Base-by-base conservation (phyloP, 2,797 vertebrate genomes). In the Australoheros facetus region DNA sequence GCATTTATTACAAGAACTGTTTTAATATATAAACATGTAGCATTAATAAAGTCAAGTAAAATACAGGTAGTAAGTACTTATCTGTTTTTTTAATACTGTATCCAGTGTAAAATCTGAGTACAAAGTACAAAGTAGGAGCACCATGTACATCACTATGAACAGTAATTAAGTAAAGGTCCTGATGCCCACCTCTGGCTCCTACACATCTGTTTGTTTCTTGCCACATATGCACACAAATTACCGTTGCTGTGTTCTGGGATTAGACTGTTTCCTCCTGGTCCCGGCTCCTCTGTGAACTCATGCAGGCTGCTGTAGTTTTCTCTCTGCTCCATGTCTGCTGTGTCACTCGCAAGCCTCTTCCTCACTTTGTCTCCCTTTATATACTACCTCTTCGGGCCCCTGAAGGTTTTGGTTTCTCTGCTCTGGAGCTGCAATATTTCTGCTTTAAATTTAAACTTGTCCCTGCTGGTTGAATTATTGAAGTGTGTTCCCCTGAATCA, bases 301-400 rank as follows among this genome's bases (percentile, higher is more conserved):
- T 92, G 90, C 75, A 94, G 85, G 71, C 74, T 81, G 75, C 57
- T 87, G 84, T 91, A 88, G 87, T 84, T 92, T 73, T 91, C 84
- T 62, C 32, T 58, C 17, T 92, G 81, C 39, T 92, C 89, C 91
- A 86, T 89, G 71, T 80, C 79, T 64, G 71, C 70, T 48, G 71
- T 76, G 72, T 72, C 80, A 84, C 88, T 88, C 77, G 88, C 84
- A 87, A 85, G 82, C 45, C 80, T 57, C 70, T 64, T 72, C 77
- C 64, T 70, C 82, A 56, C 84, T 75, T 64, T 79, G 42, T 84
- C 81, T 73, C 81, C 21, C 55, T 83, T 79, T 69, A 45, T 48
- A 32, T 78, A 54, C 42, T 30, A 48, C 75, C 83, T 87, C 70
- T 71, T 73, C 70, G 51, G 64, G 13, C 86, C 87, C 87, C 85